Conservation (phyloP, 2,888 invertebrate genomes). For the Nymphalis urticae region DNA sequence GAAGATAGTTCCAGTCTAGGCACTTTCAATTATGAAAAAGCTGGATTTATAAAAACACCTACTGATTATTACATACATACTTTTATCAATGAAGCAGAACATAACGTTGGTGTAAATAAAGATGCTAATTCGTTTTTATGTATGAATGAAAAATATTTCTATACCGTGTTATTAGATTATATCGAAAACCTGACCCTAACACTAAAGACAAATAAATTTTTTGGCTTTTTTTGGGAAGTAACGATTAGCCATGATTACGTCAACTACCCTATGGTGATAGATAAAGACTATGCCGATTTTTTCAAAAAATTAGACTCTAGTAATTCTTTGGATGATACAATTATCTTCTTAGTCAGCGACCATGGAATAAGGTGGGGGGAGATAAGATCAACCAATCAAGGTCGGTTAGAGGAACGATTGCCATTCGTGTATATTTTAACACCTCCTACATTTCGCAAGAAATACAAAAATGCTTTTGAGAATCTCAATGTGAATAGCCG, state of each 20-base stretch:
- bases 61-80: conserved; percentile 91
- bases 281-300: conserved; percentile 81
- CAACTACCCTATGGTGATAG: conserved; percentile 87
- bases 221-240: conserved; percentile 91
- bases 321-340: conserved; percentile 83
- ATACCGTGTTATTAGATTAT: conserved; percentile 86
- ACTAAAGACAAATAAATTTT: conserved; percentile 82
- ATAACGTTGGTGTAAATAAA: conserved; percentile 82
- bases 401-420: conserved; percentile 90
- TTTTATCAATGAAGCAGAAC: conserved; percentile 82
- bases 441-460: conserved; percentile 85
- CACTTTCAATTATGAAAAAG: conserved; percentile 87
- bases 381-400: conserved; percentile 89
- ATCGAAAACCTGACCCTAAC: conserved; percentile 81
- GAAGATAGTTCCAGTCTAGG: conserved; percentile 89
- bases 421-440: conserved; percentile 88
- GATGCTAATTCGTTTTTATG: conserved; percentile 84
- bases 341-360: conserved; percentile 89
- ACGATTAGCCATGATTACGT: conserved; percentile 90
- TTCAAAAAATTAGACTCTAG: conserved; percentile 73
- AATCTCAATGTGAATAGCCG: conserved; percentile 84
- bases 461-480: conserved; percentile 80
- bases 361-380: conserved; percentile 93
- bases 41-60: conserved; percentile 86
- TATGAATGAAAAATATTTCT: conserved; percentile 83